Base-by-base conservation (phyloP, 2,888 invertebrate species). In the Eudemis profundana region DNA sequence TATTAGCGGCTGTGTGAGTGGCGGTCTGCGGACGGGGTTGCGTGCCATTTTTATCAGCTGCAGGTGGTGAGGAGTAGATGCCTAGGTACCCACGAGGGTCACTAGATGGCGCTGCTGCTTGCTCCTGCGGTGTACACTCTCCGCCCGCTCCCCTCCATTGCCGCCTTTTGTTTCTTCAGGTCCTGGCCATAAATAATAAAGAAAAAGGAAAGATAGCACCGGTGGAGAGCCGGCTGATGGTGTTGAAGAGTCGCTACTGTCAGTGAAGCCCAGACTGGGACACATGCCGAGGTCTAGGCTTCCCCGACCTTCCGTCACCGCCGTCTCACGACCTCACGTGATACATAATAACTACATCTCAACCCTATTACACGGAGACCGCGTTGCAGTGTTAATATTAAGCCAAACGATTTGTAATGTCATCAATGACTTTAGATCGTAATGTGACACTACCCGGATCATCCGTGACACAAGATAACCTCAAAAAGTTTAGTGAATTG, bases 41-140 rank as follows among this genome's bases (percentile, higher is more conserved):
- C 86, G 87, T 88, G 89, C 86, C 82, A 82, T 80, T 90, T 89
- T 90, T 92, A 91, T 93, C 90, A 88, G 86, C 91, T 84, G 91
- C 92, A 91, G 86, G 85, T 85, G 78, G 83, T 83, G 79, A 87
- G 85, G 78, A 88, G 85, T 84, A 87, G 86, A 83, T 84, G 81
- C 83, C 84, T 87, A 85, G 90, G 85, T 87, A 89, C 87, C 90
- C 82, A 78, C 89, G 89, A 89, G 83, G 78, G 76, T 78, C 90
- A 83, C 84, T 91, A 92, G 91, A 91, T 91, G 91, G 90, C 91
- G 91, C 87, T 84, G 82, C 82, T 74, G 75, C 85, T 87, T 90
- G 88, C 83, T 90, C 93, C 93, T 93, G 93, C 91, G 90, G 89
- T 87, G 87, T 88, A 87, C 78, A 79, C 86, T 84, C 78, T 84